phyloP scores from a whole-genome alignment of 2,797 vertebrate species.

The Taenioides sp. region DNA sequence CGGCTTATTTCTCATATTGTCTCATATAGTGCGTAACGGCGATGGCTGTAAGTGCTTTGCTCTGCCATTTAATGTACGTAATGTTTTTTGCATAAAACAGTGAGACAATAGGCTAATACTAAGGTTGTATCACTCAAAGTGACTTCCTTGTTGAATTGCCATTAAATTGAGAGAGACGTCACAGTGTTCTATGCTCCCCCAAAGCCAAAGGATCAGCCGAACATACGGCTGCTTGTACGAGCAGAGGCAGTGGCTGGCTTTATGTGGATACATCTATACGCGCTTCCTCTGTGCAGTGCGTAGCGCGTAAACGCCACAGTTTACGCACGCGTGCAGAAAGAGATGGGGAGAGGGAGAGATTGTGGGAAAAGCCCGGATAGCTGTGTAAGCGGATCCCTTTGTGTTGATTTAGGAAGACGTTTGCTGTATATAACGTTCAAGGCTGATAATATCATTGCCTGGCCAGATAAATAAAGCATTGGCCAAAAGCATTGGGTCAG shows the following conservation, averaged over 20 bases:
- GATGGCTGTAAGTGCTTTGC: constrained; percentile 57
- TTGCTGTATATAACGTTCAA: constrained; percentile 88
- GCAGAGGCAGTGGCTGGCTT: constrained; percentile 19
- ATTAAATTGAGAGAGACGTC: constrained; percentile 41
- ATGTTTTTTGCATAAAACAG: constrained; percentile 33
- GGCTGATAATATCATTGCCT: constrained; percentile 85
- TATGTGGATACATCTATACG: constrained; percentile 36
- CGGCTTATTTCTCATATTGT: constrained; percentile 64
- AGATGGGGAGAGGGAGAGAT: constrained; percentile 38
- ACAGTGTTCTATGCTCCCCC: constrained; percentile 59
- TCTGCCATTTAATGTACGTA: constrained; percentile 21
- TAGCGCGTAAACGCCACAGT: constrained; percentile 54
- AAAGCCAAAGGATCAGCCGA: constrained; percentile 78
- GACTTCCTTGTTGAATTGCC: constrained; percentile 40
- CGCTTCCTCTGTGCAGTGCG: constrained; percentile 57
- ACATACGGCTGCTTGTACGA: constrained; percentile 55
- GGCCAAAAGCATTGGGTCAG: constrained; percentile 83
- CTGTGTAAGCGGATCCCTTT: constrained; percentile 84
- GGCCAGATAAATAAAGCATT: constrained; percentile 85
- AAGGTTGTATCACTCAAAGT: constrained; percentile 36
- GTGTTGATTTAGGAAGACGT: constrained; percentile 91
- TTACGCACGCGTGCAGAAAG: constrained; percentile 50
- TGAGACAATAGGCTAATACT: constrained; percentile 36
- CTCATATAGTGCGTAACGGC: constrained; percentile 44
- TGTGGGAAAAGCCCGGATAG: constrained; percentile 74